These are phyloP conservation scores for Gephyroberyx darwinii DNA, from an alignment of 2,797 vertebrate species.

Conservation along the genomic window DNA sequence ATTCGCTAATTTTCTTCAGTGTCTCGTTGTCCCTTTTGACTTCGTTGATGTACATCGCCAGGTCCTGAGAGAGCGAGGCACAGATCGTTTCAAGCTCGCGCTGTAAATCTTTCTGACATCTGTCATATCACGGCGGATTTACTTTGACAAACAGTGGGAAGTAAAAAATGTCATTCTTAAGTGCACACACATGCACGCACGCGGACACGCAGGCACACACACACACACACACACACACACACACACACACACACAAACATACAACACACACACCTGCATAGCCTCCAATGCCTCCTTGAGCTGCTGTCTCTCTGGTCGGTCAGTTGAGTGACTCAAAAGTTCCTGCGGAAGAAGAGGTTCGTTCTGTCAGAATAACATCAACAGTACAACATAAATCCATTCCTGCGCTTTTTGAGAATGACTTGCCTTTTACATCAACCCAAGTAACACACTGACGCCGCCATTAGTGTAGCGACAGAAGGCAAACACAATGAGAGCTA, in stretches of 20 bases:
- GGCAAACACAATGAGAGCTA: no score
- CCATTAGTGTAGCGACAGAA: no score
- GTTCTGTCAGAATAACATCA: not conserved
- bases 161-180: slow-evolving; percentile 31
- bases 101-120: slow-evolving; percentile 47
- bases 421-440: not conserved
- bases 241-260: not conserved
- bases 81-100: not conserved
- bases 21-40: slow-evolving; percentile 99
- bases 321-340: slow-evolving; percentile 91
- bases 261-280: slow-evolving; percentile 88
- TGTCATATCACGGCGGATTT: slow-evolving; percentile 40
- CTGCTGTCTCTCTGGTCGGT: slow-evolving; percentile 91
- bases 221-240: slow-evolving; percentile 2
- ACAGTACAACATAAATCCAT: not conserved
- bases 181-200: not conserved
- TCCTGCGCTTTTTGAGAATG: not conserved
- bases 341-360: slow-evolving; percentile 80
- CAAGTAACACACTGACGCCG: not conserved
- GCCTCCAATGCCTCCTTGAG: slow-evolving; percentile 96
- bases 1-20: slow-evolving; percentile 97
- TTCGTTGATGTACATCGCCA: slow-evolving; percentile 99
- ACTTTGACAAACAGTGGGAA: slow-evolving; percentile 28
- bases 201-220: not conserved
- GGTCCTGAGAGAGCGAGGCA: slow-evolving; percentile 81